Conservation (phyloP, 1,140 invertebrate species). For the Drosophila ohnishii region DNA sequence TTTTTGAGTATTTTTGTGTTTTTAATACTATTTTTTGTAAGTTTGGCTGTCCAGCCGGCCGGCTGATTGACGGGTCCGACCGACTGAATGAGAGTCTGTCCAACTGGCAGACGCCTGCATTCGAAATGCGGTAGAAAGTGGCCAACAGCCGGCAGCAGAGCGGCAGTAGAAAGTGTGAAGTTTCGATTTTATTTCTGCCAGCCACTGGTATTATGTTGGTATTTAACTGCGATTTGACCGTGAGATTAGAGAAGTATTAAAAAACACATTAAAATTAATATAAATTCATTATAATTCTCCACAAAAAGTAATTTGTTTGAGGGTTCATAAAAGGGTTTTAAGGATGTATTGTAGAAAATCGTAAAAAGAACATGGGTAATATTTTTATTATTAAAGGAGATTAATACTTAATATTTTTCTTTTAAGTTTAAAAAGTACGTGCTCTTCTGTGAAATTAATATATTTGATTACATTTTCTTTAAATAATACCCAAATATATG, state of each 20-base stretch:
- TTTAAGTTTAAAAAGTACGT: no score
- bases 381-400: background rate
- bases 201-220: constrained; percentile 30
- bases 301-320: background rate
- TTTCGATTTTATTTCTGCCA: constrained; percentile 35
- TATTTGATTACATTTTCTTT: no score
- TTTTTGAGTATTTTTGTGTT: constrained; percentile 2
- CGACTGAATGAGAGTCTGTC: constrained; percentile 40
- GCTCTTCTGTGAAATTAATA: background rate
- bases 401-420: background rate
- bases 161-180: constrained; percentile 62
- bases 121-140: constrained; percentile 59
- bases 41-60: constrained; percentile 32
- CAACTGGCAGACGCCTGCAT: constrained; percentile 45
- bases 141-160: constrained; percentile 25
- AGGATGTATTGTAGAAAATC: background rate
- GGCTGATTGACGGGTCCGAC: constrained; percentile 26
- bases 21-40: constrained; percentile 8
- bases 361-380: background rate
- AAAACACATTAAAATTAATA: background rate
- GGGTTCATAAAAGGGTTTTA: background rate
- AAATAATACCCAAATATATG: background rate
- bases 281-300: background rate
- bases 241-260: constrained; percentile 1
- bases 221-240: constrained; percentile 3